Evolutionary conservation across 1,140 invertebrate species (phyloP).

Genomic region (Radopholus similis): DNA sequence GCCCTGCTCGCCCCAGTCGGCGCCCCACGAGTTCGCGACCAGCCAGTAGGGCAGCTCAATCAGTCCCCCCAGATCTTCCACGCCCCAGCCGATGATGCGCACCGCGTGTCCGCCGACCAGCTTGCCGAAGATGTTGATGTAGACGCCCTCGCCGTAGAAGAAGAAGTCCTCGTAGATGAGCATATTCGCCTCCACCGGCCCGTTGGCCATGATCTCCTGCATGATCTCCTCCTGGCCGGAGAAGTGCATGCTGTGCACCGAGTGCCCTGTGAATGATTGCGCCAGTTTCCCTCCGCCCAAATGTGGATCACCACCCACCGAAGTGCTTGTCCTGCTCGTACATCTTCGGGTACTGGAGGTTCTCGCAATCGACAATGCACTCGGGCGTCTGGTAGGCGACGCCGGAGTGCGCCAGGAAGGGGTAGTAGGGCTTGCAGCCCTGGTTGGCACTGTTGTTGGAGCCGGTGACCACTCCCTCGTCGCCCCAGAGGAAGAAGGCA

Average conservation of each 20-base stretch:
- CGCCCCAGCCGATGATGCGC: slow-evolving; percentile 80
- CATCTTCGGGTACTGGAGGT: slow-evolving; percentile 66
- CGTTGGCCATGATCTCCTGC: slow-evolving; percentile 64
- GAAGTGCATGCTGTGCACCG: no score
- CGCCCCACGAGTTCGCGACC: slow-evolving; percentile 85
- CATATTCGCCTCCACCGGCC: slow-evolving; percentile 72
- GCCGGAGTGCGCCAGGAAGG: slow-evolving; percentile 68
- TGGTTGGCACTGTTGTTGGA: slow-evolving; percentile 72
- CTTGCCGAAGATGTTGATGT: slow-evolving; percentile 73
- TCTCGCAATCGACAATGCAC: slow-evolving; percentile 65
- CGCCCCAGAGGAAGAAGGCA: not conserved
- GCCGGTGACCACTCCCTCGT: slow-evolving; percentile 73
- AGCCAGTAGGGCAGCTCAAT: slow-evolving; percentile 64
- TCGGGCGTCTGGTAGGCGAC: slow-evolving; percentile 68
- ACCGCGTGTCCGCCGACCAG: slow-evolving; percentile 83
- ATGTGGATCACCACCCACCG: slow-evolving; percentile 63
- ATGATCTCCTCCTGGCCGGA: not conserved
- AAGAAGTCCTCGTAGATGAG: slow-evolving; percentile 82
- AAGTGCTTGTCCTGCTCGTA: slow-evolving; percentile 75
- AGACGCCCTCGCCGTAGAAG: slow-evolving; percentile 68
- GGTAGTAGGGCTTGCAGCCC: slow-evolving; percentile 80
- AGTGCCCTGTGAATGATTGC: no score
- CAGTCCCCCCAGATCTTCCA: slow-evolving; percentile 71
- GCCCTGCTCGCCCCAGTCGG: slow-evolving; percentile 76
- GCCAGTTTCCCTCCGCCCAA: not conserved